Percentiles rank a stretch among this genome's conserved stretches.
Evolutionary conservation across 2,113 vertebrate genomes (phyloP).

Genomic region (Opisthocomus hoazin): DNA sequence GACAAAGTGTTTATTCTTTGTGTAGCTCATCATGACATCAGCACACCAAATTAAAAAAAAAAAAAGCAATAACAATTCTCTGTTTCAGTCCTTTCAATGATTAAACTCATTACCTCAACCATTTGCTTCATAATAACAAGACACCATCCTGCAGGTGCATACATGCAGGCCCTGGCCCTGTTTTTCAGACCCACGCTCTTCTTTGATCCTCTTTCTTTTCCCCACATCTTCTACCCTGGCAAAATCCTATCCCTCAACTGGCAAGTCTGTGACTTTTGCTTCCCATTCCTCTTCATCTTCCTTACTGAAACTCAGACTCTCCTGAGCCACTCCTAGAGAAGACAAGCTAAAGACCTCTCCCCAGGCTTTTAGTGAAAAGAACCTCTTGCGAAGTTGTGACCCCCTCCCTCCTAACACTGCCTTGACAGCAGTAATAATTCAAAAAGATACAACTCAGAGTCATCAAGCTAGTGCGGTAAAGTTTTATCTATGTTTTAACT

Average conservation of each 20-base stretch:
- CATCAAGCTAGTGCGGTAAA: neutral
- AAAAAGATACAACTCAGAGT: neutral
- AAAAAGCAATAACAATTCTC: neutral
- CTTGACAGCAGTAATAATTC: neutral
- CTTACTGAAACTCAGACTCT: neutral
- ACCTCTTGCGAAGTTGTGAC: neutral
- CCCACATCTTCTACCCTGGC: neutral
- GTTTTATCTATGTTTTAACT: neutral
- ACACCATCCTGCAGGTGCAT: neutral
- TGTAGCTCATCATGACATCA: neutral
- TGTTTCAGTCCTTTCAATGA: neutral
- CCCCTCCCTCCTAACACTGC: neutral
- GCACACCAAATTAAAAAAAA: neutral
- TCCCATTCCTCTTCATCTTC: neutral
- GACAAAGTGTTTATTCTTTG: neutral
- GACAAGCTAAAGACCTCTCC: neutral
- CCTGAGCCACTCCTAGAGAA: neutral
- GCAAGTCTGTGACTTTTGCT: neutral
- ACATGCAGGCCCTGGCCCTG: neutral
- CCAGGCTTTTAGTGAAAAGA: neutral
- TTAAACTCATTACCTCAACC: neutral
- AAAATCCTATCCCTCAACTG: neutral
- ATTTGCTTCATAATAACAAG: neutral
- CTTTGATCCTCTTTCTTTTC: neutral
- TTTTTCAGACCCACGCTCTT: neutral